phyloP scores from a whole-genome alignment of 23 tunicate genomes.

The Styela clava region DNA sequence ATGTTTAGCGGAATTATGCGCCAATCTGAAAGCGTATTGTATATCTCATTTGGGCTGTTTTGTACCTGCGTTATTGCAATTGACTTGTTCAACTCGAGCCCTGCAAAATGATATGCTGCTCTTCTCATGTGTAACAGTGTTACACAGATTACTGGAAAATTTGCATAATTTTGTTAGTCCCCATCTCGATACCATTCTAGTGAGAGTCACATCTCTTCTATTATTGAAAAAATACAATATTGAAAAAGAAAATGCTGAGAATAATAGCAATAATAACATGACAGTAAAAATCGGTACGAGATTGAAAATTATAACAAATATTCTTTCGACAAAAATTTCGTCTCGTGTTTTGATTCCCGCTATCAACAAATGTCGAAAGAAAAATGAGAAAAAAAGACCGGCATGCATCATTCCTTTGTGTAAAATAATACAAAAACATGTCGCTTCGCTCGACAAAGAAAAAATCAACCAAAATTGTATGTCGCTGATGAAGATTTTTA shows the following conservation, averaged over 20 bases:
- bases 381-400: conserved; percentile 12
- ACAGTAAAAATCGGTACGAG: conserved; percentile 11
- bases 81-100: not conserved
- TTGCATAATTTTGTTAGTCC: conserved; percentile 66
- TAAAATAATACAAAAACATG: conserved; percentile 5
- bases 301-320: not conserved
- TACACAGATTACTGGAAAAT: conserved; percentile 36
- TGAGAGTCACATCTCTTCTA: not conserved
- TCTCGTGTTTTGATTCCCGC: conserved; percentile 34
- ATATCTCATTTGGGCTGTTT: conserved; percentile 36
- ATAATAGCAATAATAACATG: not conserved
- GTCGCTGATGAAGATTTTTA: not conserved
- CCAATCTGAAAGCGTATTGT: conserved; percentile 56
- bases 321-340: conserved; percentile 25
- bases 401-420: not conserved
- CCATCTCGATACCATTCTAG: conserved; percentile 39
- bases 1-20: conserved; percentile 39
- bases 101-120: not conserved
- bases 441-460: conserved; percentile 6
- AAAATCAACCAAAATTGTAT: not conserved
- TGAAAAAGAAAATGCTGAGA: not conserved
- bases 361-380: conserved; percentile 4
- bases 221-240: not conserved
- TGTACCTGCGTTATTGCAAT: not conserved
- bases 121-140: conserved; percentile 21